These are phyloP conservation scores for Fulica atra DNA, from an alignment of 2,113 vertebrate genomes.

Conservation along the genomic window DNA sequence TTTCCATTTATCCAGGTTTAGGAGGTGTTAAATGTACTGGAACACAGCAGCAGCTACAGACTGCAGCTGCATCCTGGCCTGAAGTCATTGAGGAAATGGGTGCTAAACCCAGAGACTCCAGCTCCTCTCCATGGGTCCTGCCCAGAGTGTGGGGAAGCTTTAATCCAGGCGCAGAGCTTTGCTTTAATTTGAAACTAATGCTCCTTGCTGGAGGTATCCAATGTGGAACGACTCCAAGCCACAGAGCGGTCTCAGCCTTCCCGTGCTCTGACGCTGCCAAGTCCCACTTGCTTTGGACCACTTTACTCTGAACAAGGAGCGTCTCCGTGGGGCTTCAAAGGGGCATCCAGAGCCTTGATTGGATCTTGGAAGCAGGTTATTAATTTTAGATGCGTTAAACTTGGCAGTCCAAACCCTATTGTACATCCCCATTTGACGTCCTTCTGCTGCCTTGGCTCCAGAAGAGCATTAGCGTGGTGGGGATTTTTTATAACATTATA, in stretches of 20 bases:
- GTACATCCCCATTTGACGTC: background rate
- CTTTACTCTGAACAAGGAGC: background rate
- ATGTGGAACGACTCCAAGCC: background rate
- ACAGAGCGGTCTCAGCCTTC: background rate
- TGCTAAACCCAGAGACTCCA: background rate
- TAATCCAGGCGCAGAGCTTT: background rate
- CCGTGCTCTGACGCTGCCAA: background rate
- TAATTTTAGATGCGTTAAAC: background rate
- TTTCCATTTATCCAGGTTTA: background rate
- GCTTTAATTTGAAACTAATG: background rate
- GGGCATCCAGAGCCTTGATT: background rate
- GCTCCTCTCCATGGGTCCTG: background rate
- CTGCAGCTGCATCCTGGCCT: background rate
- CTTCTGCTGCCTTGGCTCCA: conserved; percentile 23
- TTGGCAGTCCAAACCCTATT: background rate
- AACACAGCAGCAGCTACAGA: background rate
- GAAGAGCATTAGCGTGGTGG: background rate
- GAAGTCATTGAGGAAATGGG: background rate
- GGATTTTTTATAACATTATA: background rate
- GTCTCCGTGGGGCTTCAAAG: background rate
- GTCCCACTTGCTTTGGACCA: background rate
- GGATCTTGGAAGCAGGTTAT: background rate
- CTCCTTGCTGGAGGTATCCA: background rate
- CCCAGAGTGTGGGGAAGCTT: background rate
- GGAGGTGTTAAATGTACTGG: conserved; percentile 15